Base-by-base conservation (phyloP, 2,888 invertebrate species). In the Mimumesa dahlbomi region DNA sequence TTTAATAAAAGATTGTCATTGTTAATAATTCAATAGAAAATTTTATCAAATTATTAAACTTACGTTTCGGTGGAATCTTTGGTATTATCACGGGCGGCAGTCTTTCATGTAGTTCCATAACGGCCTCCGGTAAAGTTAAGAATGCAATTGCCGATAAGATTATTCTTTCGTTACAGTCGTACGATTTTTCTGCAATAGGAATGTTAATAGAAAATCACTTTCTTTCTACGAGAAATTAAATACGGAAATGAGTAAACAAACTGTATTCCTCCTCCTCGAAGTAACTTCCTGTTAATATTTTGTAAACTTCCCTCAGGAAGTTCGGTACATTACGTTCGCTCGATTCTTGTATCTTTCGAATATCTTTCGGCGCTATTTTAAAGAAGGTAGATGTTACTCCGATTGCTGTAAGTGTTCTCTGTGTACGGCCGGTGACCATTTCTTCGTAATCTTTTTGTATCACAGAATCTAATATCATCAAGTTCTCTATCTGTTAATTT, bases 61-160 rank as follows among this genome's bases (percentile, higher is more conserved):
- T 79, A 89, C 89, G 87, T 87, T 87, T 87, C 7, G 65, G 56
- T 11, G 83, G 83, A 43, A 82, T 58, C 52, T 70, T 57, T 34
- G 79, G 77, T 18, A 56, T 25, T 42, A 38, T 57, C 5, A 84
- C 45, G 29, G 83, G 67, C 1, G 87, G 86, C 14, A 88, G 62
- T 70, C 85, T 78, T 42, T 78, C 74, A 38, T 88, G 78, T 11
- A 89, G 69, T 69, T 86, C 83, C 0, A 79, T 21, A 1, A 88
- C 65, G 2, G 83, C 71, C 54, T 85, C 84, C n/a, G 88, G 86
- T 22, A 89, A 70, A 7, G 86, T 83, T 40, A 89, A 73, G 50
- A 88, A 85, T 34, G 87, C 87, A 22, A 89, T 88, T 0, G 83
- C 83, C n/a, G 89, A 85, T 56, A 89, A 59, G 34, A 88, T 83